phyloP scores from a whole-genome alignment of 2,888 invertebrate genomes.

The Chydorus sphaericus region DNA sequence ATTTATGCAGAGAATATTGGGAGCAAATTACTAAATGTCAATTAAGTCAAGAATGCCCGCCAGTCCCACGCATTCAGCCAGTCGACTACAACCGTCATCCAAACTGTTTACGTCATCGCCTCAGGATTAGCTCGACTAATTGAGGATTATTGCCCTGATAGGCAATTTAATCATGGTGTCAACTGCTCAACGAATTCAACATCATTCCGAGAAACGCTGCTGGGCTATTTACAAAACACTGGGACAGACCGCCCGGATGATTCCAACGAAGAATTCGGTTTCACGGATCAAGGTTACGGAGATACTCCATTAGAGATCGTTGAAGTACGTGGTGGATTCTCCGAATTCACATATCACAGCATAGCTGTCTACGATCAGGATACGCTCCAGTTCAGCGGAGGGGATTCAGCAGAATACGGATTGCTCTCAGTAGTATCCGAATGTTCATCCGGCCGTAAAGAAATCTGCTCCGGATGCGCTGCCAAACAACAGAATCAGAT shows the following conservation, averaged over 20 bases:
- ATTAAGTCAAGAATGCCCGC: not conserved
- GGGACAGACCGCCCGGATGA: conserved; percentile 23
- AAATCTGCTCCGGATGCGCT: not conserved
- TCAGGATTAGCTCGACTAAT: conserved; percentile 10
- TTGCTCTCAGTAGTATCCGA: not conserved
- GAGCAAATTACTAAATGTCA: conserved; percentile 21
- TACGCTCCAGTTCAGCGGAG: not conserved
- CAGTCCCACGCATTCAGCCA: not conserved
- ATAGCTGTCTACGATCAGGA: conserved; percentile 1
- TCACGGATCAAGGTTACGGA: conserved; percentile 28
- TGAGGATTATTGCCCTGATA: conserved; percentile 8
- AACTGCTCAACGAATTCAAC: conserved; percentile 5
- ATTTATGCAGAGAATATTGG: too few relatives aligned
- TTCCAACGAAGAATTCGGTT: conserved; percentile 27
- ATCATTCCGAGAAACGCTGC: conserved; percentile 15
- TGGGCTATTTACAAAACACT: conserved; percentile 22
- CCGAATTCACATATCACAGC: conserved; percentile 16
- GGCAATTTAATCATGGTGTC: not conserved
- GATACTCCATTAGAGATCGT: conserved; percentile 29
- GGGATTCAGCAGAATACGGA: not conserved
- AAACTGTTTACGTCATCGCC: conserved; percentile 13
- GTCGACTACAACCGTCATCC: conserved; percentile 11
- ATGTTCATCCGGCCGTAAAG: not conserved
- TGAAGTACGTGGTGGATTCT: conserved; percentile 21
- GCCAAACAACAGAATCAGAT: conserved; percentile 11